phyloP scores from a whole-genome alignment of 1,140 invertebrate genomes.

The Drosophila pseudoobscura region DNA sequence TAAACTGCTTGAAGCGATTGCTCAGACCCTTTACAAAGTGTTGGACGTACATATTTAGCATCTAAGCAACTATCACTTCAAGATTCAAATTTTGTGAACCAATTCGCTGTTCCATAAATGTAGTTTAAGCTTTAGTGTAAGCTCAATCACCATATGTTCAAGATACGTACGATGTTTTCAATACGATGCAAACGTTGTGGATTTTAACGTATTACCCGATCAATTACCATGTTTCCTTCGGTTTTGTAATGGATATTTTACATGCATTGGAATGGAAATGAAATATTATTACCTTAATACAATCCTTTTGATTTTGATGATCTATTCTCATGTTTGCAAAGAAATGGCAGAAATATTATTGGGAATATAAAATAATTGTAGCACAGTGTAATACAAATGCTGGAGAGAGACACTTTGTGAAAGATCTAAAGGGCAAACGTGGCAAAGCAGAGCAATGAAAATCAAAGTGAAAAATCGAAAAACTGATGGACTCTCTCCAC shows the following conservation, averaged over 20 bases:
- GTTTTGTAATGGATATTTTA: no score
- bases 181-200: not conserved
- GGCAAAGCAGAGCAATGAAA: constrained; percentile 5
- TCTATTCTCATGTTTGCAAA: no score
- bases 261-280: no score
- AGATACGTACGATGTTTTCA: constrained; percentile 1
- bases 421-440: constrained; percentile 17
- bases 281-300: no score
- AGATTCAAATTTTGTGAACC: constrained; percentile 7
- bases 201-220: not conserved
- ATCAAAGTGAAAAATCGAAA: constrained; percentile 15
- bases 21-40: constrained; percentile 64
- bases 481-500: constrained; percentile 65
- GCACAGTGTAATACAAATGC: no score
- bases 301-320: no score
- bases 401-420: constrained; percentile 58
- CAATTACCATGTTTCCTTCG: not conserved
- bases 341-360: no score
- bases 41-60: constrained; percentile 17
- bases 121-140: constrained; percentile 20
- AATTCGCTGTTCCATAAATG: not conserved
- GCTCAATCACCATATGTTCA: constrained; percentile 39
- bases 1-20: constrained; percentile 36
- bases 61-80: not conserved
- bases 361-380: no score